phyloP scores from a whole-genome alignment of 2,797 vertebrate species.

The Pseudotriccus pelzelni region DNA sequence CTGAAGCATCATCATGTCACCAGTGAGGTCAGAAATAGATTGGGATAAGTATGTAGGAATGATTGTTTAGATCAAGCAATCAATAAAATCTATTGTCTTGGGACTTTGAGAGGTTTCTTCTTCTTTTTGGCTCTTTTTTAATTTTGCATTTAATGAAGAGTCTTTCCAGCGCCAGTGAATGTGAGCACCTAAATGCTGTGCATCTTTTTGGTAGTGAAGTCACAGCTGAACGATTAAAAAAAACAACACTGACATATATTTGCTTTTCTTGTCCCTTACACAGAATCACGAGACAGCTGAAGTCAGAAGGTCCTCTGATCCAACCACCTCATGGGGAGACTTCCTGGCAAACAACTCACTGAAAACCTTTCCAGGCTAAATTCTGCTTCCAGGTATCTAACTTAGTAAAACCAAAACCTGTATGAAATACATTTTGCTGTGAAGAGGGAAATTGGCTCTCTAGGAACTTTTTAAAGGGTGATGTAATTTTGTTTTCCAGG shows the following conservation, averaged over 20 bases:
- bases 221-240: fast-evolving
- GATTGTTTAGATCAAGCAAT: background rate
- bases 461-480: background rate
- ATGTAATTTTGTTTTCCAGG: background rate
- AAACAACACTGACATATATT: fast-evolving
- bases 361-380: background rate
- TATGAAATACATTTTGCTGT: background rate
- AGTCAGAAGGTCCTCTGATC: background rate
- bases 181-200: background rate
- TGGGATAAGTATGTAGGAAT: background rate
- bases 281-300: background rate
- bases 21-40: background rate
- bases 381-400: background rate
- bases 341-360: background rate
- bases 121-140: background rate
- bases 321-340: background rate
- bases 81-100: background rate
- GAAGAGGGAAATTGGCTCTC: background rate
- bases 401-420: background rate
- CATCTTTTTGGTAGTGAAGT: fast-evolving
- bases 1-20: background rate
- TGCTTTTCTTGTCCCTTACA: background rate
- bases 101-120: background rate
- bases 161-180: background rate
- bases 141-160: background rate